Evolutionary conservation across 64 coral and sea anemone genomes (phyloP), one percentile per base, ranked within the genome.

Genomic region (Trachythela sp.): DNA sequence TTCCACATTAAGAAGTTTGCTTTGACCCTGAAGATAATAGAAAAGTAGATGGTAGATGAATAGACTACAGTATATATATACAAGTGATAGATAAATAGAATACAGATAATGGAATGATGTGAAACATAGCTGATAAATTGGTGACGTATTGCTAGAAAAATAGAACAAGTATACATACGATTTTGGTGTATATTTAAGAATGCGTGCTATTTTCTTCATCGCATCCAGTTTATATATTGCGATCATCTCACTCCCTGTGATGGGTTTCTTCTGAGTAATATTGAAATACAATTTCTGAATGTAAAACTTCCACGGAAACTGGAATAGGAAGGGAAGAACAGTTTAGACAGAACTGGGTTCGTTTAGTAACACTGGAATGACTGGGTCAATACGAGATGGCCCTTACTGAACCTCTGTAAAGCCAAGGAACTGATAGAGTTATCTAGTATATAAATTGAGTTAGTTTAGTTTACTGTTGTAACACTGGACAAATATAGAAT

Each of bases 1-100:
- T 39, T 80, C 75, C 75, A 80, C 33, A 80, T 80, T 5, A 80
- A 35, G 20, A 37, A 80, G 17, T 80, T 80, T 35, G 75, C 75
- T 80, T 80, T 80, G 7, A 80, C 34, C 75, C 75, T 80, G 14
- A 2, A 30, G 35, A 37, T 17, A 80, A 29, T 17, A 80, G 7
- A 17, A 80, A 27, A 72, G 68, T 22, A 24, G 68, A 24, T 27
- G n/a, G n/a, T n/a, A n/a, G n/a, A n/a, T n/a, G n/a, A n/a, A n/a
- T n/a, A n/a, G n/a, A n/a, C n/a, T n/a, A n/a, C n/a, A n/a, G n/a
- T n/a, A n/a, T n/a, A n/a, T n/a, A n/a, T n/a, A n/a, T n/a, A n/a
- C n/a, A n/a, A n/a, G n/a, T n/a, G n/a, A n/a, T n/a, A n/a, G n/a
- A n/a, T n/a, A n/a, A n/a, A n/a, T n/a, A n/a, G n/a, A n/a, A n/a